phyloP scores from a whole-genome alignment of 2,797 vertebrate genomes.

The Spondyliosoma cantharus region DNA sequence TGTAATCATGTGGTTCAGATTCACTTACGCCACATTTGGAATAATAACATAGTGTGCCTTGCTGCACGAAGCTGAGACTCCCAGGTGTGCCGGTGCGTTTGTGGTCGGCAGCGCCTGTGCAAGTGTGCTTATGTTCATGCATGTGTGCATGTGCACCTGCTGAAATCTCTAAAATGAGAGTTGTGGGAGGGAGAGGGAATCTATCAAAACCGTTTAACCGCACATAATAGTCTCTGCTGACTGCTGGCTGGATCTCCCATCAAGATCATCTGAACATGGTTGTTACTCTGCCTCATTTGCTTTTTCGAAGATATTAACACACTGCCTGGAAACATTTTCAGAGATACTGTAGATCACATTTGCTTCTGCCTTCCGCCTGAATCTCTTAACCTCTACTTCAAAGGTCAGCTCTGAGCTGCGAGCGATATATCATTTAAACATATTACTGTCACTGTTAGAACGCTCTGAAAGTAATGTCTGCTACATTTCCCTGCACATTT shows the following conservation, averaged over 20 bases:
- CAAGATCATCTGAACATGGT: constrained; percentile 52
- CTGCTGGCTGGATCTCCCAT: constrained; percentile 46
- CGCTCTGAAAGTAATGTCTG: not conserved
- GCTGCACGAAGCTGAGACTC: constrained; percentile 18
- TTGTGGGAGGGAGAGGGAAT: constrained; percentile 43
- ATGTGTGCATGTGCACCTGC: constrained; percentile 56
- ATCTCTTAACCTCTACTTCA: constrained; percentile 28
- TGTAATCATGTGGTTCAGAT: constrained; percentile 47
- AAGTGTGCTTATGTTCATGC: constrained; percentile 37
- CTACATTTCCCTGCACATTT: not conserved
- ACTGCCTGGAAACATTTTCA: constrained; percentile 39
- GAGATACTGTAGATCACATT: constrained; percentile 22
- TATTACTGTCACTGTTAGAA: constrained; percentile 5
- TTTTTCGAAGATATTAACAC: constrained; percentile 54
- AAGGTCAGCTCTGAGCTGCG: constrained; percentile 40
- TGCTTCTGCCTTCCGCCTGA: constrained; percentile 18
- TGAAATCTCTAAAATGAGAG: constrained; percentile 43
- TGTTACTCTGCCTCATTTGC: constrained; percentile 65
- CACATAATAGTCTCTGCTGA: constrained; percentile 49
- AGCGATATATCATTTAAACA: constrained; percentile 14
- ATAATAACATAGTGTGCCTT: constrained; percentile 37
- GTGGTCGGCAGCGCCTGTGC: constrained; percentile 3
- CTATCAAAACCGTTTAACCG: constrained; percentile 63
- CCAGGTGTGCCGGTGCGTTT: constrained; percentile 31
- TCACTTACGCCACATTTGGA: constrained; percentile 49